Conservation (phyloP, 2,113 vertebrate species). For the Oostethus manadensis region DNA sequence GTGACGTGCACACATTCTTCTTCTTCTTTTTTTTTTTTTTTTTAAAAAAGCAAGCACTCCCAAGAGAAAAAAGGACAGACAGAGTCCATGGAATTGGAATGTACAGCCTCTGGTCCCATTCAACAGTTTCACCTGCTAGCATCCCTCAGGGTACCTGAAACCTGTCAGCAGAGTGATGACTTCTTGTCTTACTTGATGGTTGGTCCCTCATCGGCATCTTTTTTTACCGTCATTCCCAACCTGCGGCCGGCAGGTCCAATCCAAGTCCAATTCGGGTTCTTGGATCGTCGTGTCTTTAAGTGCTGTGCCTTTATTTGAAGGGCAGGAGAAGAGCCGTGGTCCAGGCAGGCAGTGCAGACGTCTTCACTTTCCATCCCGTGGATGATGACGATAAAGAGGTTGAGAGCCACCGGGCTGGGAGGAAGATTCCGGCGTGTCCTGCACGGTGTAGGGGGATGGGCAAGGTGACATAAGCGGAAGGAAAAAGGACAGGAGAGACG, state of each 20-base stretch:
- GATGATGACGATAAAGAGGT: neutral
- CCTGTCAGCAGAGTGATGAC: neutral
- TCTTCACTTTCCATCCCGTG: neutral
- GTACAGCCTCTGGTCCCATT: neutral
- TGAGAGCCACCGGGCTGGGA: constrained; percentile 16
- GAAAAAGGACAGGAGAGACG: constrained; percentile 42
- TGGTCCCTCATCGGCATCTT: neutral
- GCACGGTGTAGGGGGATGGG: neutral
- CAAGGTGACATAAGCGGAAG: constrained; percentile 4
- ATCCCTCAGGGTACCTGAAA: constrained; percentile 2
- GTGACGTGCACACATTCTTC: neutral
- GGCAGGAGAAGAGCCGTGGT: neutral
- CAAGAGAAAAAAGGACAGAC: neutral
- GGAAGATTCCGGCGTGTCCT: constrained; percentile 31
- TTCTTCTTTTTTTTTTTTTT: neutral
- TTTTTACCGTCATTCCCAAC: neutral
- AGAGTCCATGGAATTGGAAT: constrained; percentile 1
- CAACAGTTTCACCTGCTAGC: neutral
- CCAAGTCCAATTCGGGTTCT: neutral
- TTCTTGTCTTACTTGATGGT: constrained; percentile 7
- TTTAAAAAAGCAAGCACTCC: neutral
- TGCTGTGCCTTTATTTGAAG: constrained; percentile 18
- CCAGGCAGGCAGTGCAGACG: constrained; percentile 1
- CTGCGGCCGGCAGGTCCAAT: neutral
- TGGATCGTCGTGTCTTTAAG: neutral